Evolutionary conservation across 2,113 vertebrate genomes (phyloP).

Genomic region (Oryzias javanicus): DNA sequence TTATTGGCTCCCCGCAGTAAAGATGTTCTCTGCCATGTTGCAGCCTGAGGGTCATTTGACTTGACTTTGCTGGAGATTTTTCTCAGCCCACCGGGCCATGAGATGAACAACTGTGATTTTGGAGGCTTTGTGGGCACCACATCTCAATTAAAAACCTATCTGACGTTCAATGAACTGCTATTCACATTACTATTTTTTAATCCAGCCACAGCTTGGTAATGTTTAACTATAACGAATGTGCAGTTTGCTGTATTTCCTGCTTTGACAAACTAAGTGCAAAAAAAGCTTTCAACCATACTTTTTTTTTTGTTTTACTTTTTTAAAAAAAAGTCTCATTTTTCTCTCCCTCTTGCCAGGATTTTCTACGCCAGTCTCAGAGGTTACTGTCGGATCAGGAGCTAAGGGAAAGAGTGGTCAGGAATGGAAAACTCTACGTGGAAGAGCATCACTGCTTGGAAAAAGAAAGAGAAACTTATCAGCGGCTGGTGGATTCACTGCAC

Average conservation of each 20-base stretch:
- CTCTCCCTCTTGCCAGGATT: slow-evolving; percentile 80
- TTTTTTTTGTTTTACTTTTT: slow-evolving; percentile 44
- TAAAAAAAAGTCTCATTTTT: slow-evolving; percentile 32
- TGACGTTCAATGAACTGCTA: too few species aligned
- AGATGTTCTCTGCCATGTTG: slow-evolving; percentile 26
- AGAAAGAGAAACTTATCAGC: slow-evolving; percentile 84
- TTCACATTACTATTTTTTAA: too few species aligned
- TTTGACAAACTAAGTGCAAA: too few species aligned
- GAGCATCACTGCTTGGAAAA: slow-evolving; percentile 75
- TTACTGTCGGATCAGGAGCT: slow-evolving; percentile 78
- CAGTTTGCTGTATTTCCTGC: slow-evolving; percentile 4
- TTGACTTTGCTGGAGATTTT: slow-evolving; percentile 30
- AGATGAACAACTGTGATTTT: slow-evolving; percentile 24
- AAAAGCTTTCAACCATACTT: slow-evolving; percentile 29
- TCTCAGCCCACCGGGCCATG: slow-evolving; percentile 8
- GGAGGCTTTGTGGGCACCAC: slow-evolving; percentile 13
- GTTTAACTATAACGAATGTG: slow-evolving; percentile 17
- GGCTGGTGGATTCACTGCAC: slow-evolving; percentile 76
- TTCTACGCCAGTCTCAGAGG: slow-evolving; percentile 82
- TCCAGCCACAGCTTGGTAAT: not conserved
- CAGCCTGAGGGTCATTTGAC: slow-evolving; percentile 30
- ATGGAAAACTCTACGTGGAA: slow-evolving; percentile 80
- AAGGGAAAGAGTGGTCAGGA: slow-evolving; percentile 71
- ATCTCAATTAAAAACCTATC: slow-evolving; percentile 10
- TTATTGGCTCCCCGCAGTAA: slow-evolving; percentile 36